These are phyloP conservation scores for Stenchaetothrips biformis DNA, from an alignment of 2,888 invertebrate genomes.

Conservation along the genomic window DNA sequence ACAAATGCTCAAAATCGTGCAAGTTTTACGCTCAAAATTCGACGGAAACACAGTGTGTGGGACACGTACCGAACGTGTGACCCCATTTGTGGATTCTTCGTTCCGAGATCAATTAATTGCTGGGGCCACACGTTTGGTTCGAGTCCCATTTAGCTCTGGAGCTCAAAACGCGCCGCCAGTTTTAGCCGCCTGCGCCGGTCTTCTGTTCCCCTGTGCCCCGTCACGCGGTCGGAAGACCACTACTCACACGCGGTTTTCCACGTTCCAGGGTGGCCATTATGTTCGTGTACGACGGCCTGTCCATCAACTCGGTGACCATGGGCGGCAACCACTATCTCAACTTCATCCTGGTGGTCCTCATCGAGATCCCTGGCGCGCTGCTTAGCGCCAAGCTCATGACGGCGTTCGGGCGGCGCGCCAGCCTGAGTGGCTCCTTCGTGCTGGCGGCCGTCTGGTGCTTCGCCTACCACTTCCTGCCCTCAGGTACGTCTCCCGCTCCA, in stretches of 20 bases:
- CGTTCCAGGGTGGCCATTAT: conserved; percentile 10
- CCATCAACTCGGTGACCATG: conserved; percentile 15
- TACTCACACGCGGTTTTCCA: background rate
- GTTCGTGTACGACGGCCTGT: conserved; percentile 20
- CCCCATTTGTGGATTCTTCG: too few species aligned
- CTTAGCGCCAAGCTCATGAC: background rate
- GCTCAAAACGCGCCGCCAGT: too few species aligned
- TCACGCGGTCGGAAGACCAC: background rate
- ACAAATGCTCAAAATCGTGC: too few species aligned
- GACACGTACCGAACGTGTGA: too few species aligned
- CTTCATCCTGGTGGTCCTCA: conserved; percentile 30
- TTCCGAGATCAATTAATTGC: too few species aligned
- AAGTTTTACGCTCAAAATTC: too few species aligned
- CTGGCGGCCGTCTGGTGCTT: background rate
- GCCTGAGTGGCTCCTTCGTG: conserved; percentile 1
- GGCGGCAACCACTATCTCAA: conserved; percentile 13
- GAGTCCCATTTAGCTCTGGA: too few species aligned
- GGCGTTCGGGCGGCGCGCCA: background rate
- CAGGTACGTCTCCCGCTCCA: background rate
- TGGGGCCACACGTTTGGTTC: too few species aligned
- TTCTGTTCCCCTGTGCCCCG: too few species aligned
- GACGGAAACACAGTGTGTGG: too few species aligned
- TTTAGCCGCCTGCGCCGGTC: too few species aligned
- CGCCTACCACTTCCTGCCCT: conserved; percentile 3
- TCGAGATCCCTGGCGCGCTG: conserved; percentile 18